Base-by-base conservation (phyloP, 2,888 invertebrate genomes). In the Lepetodrilus schrolli region DNA sequence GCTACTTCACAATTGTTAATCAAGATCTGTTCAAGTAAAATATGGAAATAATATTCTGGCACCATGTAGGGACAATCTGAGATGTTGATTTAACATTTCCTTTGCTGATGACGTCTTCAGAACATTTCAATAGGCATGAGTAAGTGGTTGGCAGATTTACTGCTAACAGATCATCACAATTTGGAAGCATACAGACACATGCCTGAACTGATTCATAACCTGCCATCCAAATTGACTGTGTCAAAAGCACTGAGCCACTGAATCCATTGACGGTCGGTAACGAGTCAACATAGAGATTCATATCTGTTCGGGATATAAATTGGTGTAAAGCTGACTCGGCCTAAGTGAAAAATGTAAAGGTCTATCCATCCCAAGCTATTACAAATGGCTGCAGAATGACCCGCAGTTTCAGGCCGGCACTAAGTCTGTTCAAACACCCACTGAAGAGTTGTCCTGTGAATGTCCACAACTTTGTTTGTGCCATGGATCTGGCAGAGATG, bases 361-460 rank as follows among this genome's bases (percentile, higher is more conserved):
- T 58, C 34, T 58, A 58, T 58, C 30, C 34, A 30, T 17, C 26
- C 58, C 58, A 58, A 58, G 30, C 34, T 34, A 17, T 58, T 58
- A 58, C 58, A 58, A 58, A 58, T 58, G 58, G 58, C 58, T 34
- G 58, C 58, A 30, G 7, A 17, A 26, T 58, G 58, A 58, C 58
- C 58, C 30, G 58, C 23, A 23, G 34, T 23, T 8, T 21, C 7
- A 13, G 58, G 30, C 26, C 10, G 17, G 58, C 13, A 58, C 43
- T 43, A 30, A 58, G 58, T 10, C 58, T 58, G 30, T 30, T 7
- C 58, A 58, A 58, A 58, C 58, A 58, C n/a, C 13, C 26, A 58
- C 30, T 23, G 58, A 10, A 17, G 34, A 58, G 17, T 17, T 23
- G 23, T 30, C 30, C n/a, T 13, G 58, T n/a, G 26, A 34, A 58